These are phyloP conservation scores for Forbesichthys papilliferus DNA, from an alignment of 2,113 vertebrate genomes.

Conservation along the genomic window DNA sequence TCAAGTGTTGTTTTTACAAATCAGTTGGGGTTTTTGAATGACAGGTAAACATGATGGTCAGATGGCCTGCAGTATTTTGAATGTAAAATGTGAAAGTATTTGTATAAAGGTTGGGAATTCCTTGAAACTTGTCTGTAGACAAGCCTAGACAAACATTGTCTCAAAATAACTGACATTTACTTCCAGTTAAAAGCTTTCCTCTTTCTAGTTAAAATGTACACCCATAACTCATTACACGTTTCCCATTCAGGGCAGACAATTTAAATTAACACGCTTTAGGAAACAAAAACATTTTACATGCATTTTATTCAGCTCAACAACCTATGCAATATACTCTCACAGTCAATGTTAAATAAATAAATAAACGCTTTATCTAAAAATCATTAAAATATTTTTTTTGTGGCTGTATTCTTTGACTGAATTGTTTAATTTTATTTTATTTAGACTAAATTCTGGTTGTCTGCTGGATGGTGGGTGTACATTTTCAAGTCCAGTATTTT, in stretches of 20 bases:
- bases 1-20: conserved; percentile 66
- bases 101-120: conserved; percentile 1
- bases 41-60: conserved; percentile 22
- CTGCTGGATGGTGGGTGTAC: too few relatives aligned
- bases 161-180: conserved; percentile 8
- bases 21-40: conserved; percentile 30
- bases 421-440: conserved; percentile 8
- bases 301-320: conserved; percentile 55
- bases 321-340: conserved; percentile 69
- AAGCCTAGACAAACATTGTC: conserved; percentile 5
- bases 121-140: conserved; percentile 22
- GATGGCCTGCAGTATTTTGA: conserved; percentile 28
- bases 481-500: too few relatives aligned
- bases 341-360: conserved; percentile 33
- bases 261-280: conserved; percentile 18
- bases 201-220: background rate
- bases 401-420: conserved; percentile 42
- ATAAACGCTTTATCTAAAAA: background rate
- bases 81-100: conserved; percentile 9
- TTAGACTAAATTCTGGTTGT: background rate
- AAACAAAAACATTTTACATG: conserved; percentile 14
- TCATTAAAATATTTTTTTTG: conserved; percentile 66
- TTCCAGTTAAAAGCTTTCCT: conserved; percentile 17
- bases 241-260: conserved; percentile 15
- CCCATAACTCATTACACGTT: conserved; percentile 11